phyloP scores from a whole-genome alignment of 1,140 invertebrate species.

The Hyposmocoma kahamanoa region DNA sequence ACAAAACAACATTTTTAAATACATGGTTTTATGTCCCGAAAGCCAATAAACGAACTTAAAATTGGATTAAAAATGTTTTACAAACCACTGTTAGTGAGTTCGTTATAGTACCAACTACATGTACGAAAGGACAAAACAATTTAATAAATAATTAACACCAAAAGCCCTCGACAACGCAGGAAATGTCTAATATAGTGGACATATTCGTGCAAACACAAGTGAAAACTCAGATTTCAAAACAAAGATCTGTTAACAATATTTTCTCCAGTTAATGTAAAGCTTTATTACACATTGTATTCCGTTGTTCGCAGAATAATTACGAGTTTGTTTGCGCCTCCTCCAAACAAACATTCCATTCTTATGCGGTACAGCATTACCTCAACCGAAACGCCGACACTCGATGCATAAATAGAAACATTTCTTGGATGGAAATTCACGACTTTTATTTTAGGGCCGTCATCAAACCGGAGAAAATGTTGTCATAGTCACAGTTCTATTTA shows the following conservation, averaged over 20 bases:
- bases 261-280: constrained; percentile 26
- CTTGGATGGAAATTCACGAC: constrained; percentile 58
- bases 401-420: constrained; percentile 63
- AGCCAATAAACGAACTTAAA: constrained; percentile 13
- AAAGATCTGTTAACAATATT: constrained; percentile 16
- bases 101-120: too few relatives aligned
- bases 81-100: too few relatives aligned
- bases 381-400: constrained; percentile 48
- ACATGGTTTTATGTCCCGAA: neutral
- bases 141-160: too few relatives aligned
- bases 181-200: too few relatives aligned
- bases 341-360: constrained; percentile 63
- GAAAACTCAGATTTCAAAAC: constrained; percentile 12
- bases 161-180: too few relatives aligned
- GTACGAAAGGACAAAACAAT: too few relatives aligned
- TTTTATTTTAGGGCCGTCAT: constrained; percentile 49
- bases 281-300: constrained; percentile 39
- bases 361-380: constrained; percentile 54
- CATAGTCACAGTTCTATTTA: constrained; percentile 33
- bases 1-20: constrained; percentile 13
- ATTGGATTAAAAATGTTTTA: too few relatives aligned
- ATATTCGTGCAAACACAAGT: constrained; percentile 19
- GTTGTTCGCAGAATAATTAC: constrained; percentile 54
- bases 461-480: constrained; percentile 27
- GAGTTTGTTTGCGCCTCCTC: constrained; percentile 60